Evolutionary conservation across 1,140 invertebrate genomes (phyloP).

Genomic region (Drosophila insularis): DNA sequence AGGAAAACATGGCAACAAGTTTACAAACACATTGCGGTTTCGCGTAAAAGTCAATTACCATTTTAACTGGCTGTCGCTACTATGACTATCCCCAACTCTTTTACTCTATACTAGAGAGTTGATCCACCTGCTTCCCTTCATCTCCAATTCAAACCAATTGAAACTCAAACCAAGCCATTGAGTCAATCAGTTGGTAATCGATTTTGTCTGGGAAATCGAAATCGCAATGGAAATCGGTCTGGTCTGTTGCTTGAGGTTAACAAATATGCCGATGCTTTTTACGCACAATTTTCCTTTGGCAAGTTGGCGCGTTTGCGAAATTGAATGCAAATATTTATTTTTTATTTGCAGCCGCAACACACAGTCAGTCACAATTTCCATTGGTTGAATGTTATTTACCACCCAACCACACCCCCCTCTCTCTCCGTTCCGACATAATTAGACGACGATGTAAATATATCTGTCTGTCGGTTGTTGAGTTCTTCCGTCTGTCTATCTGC

Average conservation of each 20-base stretch:
- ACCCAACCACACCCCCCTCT: neutral
- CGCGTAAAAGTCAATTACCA: constrained; percentile 78
- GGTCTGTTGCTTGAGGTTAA: constrained; percentile 13
- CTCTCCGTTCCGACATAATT: constrained; percentile 61
- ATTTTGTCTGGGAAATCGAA: constrained; percentile 62
- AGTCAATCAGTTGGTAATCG: constrained; percentile 76
- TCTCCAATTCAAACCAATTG: constrained; percentile 22
- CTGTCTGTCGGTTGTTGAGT: constrained; percentile 8
- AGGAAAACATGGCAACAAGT: constrained; percentile 69
- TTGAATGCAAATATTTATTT: constrained; percentile 79
- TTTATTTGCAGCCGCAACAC: constrained; percentile 63
- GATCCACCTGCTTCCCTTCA: constrained; percentile 29
- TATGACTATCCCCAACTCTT: constrained; percentile 13
- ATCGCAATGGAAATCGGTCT: constrained; percentile 40
- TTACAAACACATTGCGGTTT: constrained; percentile 77
- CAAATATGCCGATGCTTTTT: constrained; percentile 50
- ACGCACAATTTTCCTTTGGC: constrained; percentile 76
- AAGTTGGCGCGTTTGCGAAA: constrained; percentile 61
- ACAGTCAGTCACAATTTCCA: neutral
- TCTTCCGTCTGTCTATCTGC: constrained; percentile 27
- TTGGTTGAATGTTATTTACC: constrained; percentile 43
- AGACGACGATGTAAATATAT: constrained; percentile 55
- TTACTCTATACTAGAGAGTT: constrained; percentile 24
- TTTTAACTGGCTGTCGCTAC: constrained; percentile 60
- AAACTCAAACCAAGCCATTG: constrained; percentile 26